phyloP scores from a whole-genome alignment of 1,140 invertebrate genomes.

The Rhagoletis pomonella region DNA sequence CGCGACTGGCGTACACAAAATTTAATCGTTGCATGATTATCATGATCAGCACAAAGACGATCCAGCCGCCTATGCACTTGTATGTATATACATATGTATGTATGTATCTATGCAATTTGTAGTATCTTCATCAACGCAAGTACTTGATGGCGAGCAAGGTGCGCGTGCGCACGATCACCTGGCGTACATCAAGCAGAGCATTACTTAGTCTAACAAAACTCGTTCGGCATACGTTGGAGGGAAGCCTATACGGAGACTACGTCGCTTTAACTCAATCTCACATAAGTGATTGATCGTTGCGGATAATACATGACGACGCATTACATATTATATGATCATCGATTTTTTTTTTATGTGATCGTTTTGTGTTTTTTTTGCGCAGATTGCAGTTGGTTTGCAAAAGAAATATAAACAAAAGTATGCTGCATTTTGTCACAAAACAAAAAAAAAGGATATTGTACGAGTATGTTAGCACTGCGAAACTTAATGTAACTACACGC shows the following conservation, averaged over 20 bases:
- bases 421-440: conserved; percentile 15
- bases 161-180: conserved; percentile 53
- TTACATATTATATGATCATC: conserved; percentile 38
- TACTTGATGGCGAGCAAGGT: conserved; percentile 42
- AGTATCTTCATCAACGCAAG: conserved; percentile 43
- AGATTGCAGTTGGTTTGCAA: neutral
- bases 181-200: conserved; percentile 6
- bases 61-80: neutral
- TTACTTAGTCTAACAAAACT: neutral
- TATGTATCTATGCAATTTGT: neutral
- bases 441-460: neutral
- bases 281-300: conserved; percentile 52
- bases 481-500: conserved; percentile 13
- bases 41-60: conserved; percentile 40
- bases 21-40: conserved; percentile 7
- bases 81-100: neutral
- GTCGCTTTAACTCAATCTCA: neutral
- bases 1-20: conserved; percentile 25
- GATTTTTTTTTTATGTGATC: neutral
- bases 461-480: neutral
- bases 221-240: neutral
- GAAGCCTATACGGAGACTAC: neutral
- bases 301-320: conserved; percentile 53
- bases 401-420: neutral
- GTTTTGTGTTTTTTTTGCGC: neutral